Conservation (phyloP, 1,140 invertebrate species). For the Ctenoplectra terminalis region DNA sequence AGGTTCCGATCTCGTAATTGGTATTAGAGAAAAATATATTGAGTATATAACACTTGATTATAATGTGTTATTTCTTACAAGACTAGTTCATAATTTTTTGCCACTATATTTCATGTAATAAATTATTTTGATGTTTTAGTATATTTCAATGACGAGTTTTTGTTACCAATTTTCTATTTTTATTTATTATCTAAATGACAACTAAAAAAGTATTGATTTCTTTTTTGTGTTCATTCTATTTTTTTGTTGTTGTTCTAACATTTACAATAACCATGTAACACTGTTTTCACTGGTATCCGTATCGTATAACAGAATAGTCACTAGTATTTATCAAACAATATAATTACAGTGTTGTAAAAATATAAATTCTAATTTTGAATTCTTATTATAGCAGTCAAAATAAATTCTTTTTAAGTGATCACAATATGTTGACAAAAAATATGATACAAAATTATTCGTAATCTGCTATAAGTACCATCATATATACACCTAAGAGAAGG, state of each 20-base stretch:
- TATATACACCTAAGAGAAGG: slow-evolving; percentile 91
- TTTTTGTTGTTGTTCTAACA: neutral
- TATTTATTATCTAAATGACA: slow-evolving; percentile 1
- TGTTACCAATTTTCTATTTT: neutral
- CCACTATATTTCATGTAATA: neutral
- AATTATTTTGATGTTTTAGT: neutral
- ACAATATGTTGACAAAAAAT: slow-evolving; percentile 31
- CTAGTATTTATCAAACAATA: slow-evolving; percentile 9
- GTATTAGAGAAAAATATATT: slow-evolving; percentile 5
- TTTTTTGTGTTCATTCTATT: neutral
- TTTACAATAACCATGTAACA: slow-evolving; percentile 22
- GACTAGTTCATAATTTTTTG: slow-evolving; percentile 5
- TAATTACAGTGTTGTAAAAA: slow-evolving; percentile 33
- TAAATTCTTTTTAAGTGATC: slow-evolving; percentile 22
- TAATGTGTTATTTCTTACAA: neutral
- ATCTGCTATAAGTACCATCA: slow-evolving; percentile 96
- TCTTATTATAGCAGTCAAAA: slow-evolving; percentile 35
- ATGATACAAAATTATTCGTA: slow-evolving; percentile 87
- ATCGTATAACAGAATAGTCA: neutral
- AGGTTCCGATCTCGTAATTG: no score
- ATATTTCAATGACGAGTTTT: neutral
- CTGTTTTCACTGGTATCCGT: slow-evolving; percentile 42
- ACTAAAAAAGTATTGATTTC: neutral
- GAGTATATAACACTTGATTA: neutral
- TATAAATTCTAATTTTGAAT: slow-evolving; percentile 19